A percentile compares a stretch with the other conserved stretches of the same genome.
Evolutionary conservation across 2,888 invertebrate species (phyloP).

Genomic region (Empis livida): DNA sequence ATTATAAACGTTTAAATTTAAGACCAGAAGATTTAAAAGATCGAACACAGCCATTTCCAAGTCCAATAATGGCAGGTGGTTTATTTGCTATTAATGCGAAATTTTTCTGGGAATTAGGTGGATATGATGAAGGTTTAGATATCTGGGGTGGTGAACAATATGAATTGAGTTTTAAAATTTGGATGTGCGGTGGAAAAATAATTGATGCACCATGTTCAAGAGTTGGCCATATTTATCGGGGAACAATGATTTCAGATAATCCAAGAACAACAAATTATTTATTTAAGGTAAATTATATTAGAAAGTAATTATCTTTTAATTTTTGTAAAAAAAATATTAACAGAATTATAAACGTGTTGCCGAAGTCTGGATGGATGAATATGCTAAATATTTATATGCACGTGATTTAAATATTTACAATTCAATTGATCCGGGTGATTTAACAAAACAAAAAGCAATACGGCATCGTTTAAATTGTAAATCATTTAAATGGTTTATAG

Average conservation of each 20-base stretch:
- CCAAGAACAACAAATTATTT: conserved; percentile 83
- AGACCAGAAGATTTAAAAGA: conserved; percentile 27
- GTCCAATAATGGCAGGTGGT: conserved; percentile 97
- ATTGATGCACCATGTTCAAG: conserved; percentile 87
- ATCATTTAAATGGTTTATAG: conserved; percentile 93
- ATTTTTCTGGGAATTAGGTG: conserved; percentile 95
- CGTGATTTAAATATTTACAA: conserved; percentile 62
- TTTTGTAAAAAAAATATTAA: conserved; percentile 31
- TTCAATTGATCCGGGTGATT: conserved; percentile 64
- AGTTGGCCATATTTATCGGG: conserved; percentile 81
- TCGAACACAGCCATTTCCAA: conserved; percentile 40
- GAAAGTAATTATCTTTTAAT: not conserved
- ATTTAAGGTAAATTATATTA: conserved; percentile 15
- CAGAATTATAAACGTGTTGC: conserved; percentile 88
- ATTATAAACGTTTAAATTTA: conserved; percentile 85
- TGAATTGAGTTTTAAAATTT: conserved; percentile 92
- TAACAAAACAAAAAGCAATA: conserved; percentile 63
- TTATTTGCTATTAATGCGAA: conserved; percentile 83
- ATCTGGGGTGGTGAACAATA: conserved; percentile 99
- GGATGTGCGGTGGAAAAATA: conserved; percentile 94
- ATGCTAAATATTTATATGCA: conserved; percentile 73
- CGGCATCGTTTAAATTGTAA: conserved; percentile 70
- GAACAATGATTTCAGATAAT: conserved; percentile 86
- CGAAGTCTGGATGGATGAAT: conserved; percentile 99
- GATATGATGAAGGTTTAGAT: conserved; percentile 83